These are phyloP conservation scores for Molossus molossus DNA, from an alignment of 2,797 vertebrate genomes.

Conservation along the genomic window DNA sequence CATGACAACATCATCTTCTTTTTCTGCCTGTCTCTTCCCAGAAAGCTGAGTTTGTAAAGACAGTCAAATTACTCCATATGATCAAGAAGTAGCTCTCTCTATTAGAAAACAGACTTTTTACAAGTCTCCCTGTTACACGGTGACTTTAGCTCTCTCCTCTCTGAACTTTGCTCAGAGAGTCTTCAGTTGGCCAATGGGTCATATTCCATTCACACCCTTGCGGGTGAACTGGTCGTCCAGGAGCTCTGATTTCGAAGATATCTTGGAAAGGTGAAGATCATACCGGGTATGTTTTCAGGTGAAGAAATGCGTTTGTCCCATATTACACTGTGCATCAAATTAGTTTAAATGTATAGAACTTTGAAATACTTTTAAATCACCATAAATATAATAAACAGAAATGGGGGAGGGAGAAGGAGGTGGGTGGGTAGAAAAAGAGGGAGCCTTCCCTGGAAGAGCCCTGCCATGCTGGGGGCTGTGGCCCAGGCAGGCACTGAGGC, in stretches of 20 bases:
- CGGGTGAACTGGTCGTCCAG: neutral
- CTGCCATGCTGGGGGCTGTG: neutral
- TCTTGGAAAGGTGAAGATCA: neutral
- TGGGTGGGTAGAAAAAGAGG: neutral
- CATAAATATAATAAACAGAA: neutral
- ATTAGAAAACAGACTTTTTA: neutral
- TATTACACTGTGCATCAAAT: neutral
- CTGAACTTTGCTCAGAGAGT: neutral
- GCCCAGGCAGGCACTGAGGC: neutral
- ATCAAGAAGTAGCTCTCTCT: neutral
- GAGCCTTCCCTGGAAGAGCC: neutral
- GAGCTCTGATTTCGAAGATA: neutral
- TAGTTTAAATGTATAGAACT: neutral
- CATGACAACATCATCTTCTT: neutral
- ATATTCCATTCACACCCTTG: neutral
- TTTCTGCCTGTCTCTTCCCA: neutral
- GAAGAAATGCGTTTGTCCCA: neutral
- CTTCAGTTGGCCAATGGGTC: neutral
- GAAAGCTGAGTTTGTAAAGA: neutral
- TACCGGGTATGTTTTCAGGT: neutral
- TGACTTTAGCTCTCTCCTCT: neutral
- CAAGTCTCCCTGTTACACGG: neutral
- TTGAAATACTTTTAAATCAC: neutral
- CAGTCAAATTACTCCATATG: neutral
- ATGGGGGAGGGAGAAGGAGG: rapidly evolving